phyloP scores from a whole-genome alignment of 1,140 invertebrate species.

The Colletes latitarsis region DNA sequence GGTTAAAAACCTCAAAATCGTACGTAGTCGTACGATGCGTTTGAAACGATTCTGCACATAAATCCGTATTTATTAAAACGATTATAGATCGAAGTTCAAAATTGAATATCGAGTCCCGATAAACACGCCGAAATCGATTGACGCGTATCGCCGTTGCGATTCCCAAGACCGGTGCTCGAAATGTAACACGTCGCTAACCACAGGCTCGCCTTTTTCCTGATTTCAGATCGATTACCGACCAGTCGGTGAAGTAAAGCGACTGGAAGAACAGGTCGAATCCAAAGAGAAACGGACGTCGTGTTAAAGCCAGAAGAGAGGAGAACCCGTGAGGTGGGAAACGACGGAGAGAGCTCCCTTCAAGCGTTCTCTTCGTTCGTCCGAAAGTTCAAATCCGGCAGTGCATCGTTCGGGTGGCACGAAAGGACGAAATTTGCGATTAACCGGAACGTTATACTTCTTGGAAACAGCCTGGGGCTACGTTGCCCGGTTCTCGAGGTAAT shows the following conservation, averaged over 20 bases:
- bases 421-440: conserved; percentile 11
- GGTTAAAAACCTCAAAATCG: too few species aligned
- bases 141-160: not conserved
- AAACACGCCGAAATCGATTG: not conserved
- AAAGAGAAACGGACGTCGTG: conserved; percentile 49
- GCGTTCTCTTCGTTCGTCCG: not conserved
- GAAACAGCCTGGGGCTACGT: not conserved
- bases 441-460: conserved; percentile 4
- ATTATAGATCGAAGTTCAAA: too few species aligned
- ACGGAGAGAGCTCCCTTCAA: not conserved
- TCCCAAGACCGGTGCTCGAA: not conserved
- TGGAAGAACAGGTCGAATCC: conserved; percentile 54
- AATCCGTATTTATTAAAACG: too few species aligned
- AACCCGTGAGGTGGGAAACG: not conserved
- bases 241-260: conserved; percentile 45
- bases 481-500: not conserved
- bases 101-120: not conserved
- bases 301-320: not conserved
- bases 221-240: conserved; percentile 52
- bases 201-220: conserved; percentile 29
- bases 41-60: too few species aligned
- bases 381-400: not conserved
- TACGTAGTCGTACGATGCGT: too few species aligned
- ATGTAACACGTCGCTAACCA: conserved; percentile 22
- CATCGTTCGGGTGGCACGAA: not conserved